phyloP scores from a whole-genome alignment of 2,888 invertebrate species.

The Rhagium mordax region DNA sequence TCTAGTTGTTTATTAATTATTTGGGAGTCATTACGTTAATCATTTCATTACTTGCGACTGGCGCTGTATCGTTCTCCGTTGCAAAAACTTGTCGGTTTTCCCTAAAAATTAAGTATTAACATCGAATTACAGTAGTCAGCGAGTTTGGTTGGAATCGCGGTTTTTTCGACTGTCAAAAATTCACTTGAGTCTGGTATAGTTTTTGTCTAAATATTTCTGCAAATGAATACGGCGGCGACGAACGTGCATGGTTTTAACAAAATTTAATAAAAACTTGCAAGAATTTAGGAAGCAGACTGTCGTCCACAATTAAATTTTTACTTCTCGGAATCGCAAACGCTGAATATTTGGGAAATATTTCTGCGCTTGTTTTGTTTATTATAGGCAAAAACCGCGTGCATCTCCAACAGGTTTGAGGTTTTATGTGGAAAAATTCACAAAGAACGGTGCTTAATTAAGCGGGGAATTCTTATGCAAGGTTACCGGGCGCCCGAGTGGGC shows the following conservation, averaged over 20 bases:
- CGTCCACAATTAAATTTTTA: slow-evolving; percentile 61
- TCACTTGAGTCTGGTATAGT: slow-evolving; percentile 60
- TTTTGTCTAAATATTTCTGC: slow-evolving; percentile 65
- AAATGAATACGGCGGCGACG: slow-evolving; percentile 60
- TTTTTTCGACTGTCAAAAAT: slow-evolving; percentile 60
- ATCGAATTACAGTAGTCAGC: slow-evolving; percentile 40
- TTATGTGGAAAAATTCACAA: slow-evolving; percentile 11
- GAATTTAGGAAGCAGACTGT: slow-evolving; percentile 56
- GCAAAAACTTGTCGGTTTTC: background rate
- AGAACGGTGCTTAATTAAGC: slow-evolving; percentile 5
- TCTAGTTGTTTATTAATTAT: too few relatives aligned
- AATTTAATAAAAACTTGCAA: slow-evolving; percentile 64
- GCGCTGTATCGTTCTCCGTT: too few relatives aligned
- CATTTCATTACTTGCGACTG: too few relatives aligned
- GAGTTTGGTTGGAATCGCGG: slow-evolving; percentile 30
- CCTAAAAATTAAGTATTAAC: slow-evolving; percentile 37
- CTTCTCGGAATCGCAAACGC: slow-evolving; percentile 58
- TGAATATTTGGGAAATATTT: slow-evolving; percentile 49
- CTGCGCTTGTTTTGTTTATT: slow-evolving; percentile 42
- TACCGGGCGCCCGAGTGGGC: too few relatives aligned
- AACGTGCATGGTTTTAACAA: slow-evolving; percentile 62
- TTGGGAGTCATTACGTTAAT: too few relatives aligned
- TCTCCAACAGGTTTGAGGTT: slow-evolving; percentile 19
- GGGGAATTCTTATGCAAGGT: background rate
- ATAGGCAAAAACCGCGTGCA: slow-evolving; percentile 14